Conservation (phyloP, 2,797 vertebrate species). For the Knipowitschia caucasica region DNA sequence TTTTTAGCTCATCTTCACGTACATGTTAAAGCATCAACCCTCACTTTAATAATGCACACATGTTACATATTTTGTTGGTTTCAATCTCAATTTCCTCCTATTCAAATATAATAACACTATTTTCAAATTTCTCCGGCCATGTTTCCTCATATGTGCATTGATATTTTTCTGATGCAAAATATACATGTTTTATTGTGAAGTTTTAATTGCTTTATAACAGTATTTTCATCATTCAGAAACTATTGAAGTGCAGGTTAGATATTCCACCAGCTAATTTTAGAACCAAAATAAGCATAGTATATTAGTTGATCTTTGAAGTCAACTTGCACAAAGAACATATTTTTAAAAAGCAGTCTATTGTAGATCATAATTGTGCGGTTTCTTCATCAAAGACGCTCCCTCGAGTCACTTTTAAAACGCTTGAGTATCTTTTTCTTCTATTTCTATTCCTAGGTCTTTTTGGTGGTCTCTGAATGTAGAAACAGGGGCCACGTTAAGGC, state of each 20-base stretch:
- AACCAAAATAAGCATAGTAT: background rate
- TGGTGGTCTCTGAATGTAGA: slow-evolving; percentile 8
- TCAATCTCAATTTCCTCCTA: no score
- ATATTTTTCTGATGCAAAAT: no score
- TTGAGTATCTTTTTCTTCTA: slow-evolving; percentile 17
- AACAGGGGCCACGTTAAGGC: slow-evolving; percentile 15
- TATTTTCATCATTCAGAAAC: no score
- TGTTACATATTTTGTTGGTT: no score
- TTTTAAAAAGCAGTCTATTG: background rate
- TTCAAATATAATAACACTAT: no score
- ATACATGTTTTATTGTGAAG: no score
- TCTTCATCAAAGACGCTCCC: slow-evolving; percentile 15
- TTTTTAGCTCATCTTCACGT: no score
- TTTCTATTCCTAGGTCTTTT: slow-evolving; percentile 2
- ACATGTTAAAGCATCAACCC: no score
- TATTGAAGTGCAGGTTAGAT: background rate
- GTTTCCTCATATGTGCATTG: no score
- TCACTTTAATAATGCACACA: no score
- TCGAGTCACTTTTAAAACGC: slow-evolving; percentile 4
- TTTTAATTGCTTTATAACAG: no score
- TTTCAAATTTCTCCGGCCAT: no score
- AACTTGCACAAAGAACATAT: background rate
- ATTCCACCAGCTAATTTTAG: background rate
- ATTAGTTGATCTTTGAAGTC: background rate
- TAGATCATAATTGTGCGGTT: slow-evolving; percentile 1